phyloP scores from a whole-genome alignment of 1,140 invertebrate species.

The Aethina tumida region DNA sequence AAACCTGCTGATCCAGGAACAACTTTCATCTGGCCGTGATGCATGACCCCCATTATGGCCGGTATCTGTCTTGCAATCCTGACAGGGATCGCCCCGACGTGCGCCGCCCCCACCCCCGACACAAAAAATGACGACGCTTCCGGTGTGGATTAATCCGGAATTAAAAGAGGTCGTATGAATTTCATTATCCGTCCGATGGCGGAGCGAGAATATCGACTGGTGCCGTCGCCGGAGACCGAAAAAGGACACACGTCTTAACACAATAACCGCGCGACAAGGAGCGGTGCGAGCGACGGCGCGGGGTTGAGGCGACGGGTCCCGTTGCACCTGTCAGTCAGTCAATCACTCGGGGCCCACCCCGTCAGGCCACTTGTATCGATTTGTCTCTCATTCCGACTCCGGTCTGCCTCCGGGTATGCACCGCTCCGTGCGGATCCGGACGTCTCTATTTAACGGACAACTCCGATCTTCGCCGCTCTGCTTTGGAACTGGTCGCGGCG shows the following conservation, averaged over 20 bases:
- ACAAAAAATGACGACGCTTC: too few species aligned
- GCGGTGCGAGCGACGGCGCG: conserved; percentile 1
- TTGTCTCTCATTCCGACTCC: conserved; percentile 14
- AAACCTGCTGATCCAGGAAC: conserved; percentile 38
- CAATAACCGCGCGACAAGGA: conserved; percentile 10
- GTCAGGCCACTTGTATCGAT: conserved; percentile 19
- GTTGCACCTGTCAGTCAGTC: conserved; percentile 20
- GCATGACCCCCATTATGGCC: conserved; percentile 32
- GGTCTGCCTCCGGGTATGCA: conserved; percentile 7
- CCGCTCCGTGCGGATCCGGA: conserved; percentile 12
- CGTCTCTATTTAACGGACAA: conserved; percentile 14
- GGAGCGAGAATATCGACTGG: conserved; percentile 1
- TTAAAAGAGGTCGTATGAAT: too few species aligned
- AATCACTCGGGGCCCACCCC: conserved; percentile 15
- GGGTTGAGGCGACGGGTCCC: conserved; percentile 5
- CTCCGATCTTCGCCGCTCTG: conserved; percentile 3
- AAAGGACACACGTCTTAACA: too few species aligned
- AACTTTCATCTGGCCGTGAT: conserved; percentile 38
- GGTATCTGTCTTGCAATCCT: conserved; percentile 23
- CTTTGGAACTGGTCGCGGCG: conserved; percentile 1
- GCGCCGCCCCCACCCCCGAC: too few species aligned
- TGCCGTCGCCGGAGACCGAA: too few species aligned
- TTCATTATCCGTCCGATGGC: not conserved
- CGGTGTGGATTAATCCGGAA: too few species aligned
- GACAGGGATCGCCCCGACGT: conserved; percentile 1